Conservation (phyloP, 2,888 invertebrate species). For the Chrysomela aeneicollis region DNA sequence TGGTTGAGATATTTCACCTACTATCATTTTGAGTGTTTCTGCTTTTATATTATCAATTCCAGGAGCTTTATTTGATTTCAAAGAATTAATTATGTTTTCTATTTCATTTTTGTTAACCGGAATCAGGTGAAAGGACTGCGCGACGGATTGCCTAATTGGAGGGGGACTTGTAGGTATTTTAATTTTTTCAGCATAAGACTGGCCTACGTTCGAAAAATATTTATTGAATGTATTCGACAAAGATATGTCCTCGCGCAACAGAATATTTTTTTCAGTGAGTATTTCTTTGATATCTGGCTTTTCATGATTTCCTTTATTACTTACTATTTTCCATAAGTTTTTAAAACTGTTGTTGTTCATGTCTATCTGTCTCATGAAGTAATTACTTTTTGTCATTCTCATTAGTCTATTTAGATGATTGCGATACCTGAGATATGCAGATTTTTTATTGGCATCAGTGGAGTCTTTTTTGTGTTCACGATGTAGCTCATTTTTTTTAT, state of each 20-base stretch:
- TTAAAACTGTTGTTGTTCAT: no score
- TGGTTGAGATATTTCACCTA: no score
- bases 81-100: no score
- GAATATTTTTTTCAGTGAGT: neutral
- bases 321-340: slow-evolving; percentile 18
- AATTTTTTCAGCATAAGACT: neutral
- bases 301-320: neutral
- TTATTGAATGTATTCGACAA: slow-evolving; percentile 9
- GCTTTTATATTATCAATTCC: no score
- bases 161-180: no score
- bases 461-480: slow-evolving; percentile 10
- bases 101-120: no score
- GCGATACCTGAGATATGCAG: slow-evolving; percentile 3
- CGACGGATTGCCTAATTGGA: no score
- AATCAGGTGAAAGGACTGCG: no score
- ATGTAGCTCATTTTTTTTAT: slow-evolving; percentile 13
- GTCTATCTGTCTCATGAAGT: slow-evolving; percentile 7
- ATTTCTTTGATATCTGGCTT: slow-evolving; percentile 3
- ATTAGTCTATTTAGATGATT: neutral
- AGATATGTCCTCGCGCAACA: neutral
- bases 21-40: no score
- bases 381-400: slow-evolving; percentile 7
- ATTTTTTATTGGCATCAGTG: slow-evolving; percentile 10
- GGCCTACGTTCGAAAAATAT: slow-evolving; percentile 8
- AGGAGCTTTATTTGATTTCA: no score